Conservation (phyloP, 2,888 invertebrate species). For the Polydrusus cervinus region DNA sequence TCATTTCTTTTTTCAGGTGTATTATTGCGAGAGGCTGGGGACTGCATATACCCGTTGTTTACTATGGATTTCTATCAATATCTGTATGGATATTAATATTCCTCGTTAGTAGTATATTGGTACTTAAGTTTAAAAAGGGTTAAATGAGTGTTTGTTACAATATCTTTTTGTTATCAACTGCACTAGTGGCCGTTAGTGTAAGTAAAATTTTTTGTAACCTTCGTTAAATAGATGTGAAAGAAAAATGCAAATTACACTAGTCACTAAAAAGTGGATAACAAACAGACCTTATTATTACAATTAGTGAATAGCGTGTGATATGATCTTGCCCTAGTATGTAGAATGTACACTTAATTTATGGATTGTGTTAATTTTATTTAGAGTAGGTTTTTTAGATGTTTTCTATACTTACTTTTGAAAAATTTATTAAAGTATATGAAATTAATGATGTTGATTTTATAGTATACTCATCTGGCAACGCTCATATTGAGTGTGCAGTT, state of each 20-base stretch:
- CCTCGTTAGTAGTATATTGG: slow-evolving; percentile 81
- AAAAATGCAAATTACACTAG: neutral
- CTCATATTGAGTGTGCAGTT: too few relatives aligned
- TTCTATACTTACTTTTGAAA: slow-evolving; percentile 10
- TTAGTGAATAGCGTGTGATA: slow-evolving; percentile 33
- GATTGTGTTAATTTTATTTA: slow-evolving; percentile 10
- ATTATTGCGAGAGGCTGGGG: slow-evolving; percentile 90
- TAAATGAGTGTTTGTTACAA: slow-evolving; percentile 66
- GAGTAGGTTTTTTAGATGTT: slow-evolving; percentile 8
- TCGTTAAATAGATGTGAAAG: neutral
- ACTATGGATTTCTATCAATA: slow-evolving; percentile 87
- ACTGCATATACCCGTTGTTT: slow-evolving; percentile 81
- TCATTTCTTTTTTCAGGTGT: slow-evolving; percentile 66
- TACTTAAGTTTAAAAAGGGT: slow-evolving; percentile 90
- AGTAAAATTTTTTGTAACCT: neutral
- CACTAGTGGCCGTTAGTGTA: neutral
- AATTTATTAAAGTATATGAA: slow-evolving; percentile 10
- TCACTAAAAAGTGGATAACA: neutral
- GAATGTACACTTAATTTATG: neutral
- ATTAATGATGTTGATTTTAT: neutral
- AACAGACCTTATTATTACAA: slow-evolving; percentile 7
- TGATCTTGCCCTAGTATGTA: slow-evolving; percentile 42
- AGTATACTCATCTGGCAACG: too few relatives aligned
- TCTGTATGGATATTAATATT: slow-evolving; percentile 86
- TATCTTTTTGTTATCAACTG: neutral